Evolutionary conservation across 35 echinoderm and acorn worm genomes (phyloP).

Genomic region (Acanthaster planci): DNA sequence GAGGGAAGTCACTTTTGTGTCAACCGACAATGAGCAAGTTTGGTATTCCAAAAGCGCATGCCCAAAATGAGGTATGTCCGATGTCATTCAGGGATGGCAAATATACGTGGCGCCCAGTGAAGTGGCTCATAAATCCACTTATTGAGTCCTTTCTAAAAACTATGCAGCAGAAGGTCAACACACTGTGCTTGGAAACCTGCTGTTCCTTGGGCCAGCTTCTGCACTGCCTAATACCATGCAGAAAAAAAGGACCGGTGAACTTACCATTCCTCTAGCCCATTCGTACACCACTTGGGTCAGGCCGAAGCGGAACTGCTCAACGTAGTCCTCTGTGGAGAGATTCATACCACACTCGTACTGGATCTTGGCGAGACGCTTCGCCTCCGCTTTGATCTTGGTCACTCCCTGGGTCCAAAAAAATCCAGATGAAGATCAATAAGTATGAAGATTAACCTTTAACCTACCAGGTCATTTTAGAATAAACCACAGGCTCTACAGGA

Average conservation of each 20-base stretch:
- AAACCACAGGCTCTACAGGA: too few species aligned
- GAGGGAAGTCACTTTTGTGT: too few species aligned
- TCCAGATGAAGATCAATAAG: neutral
- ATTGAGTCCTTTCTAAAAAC: too few species aligned
- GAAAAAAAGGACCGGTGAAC: neutral
- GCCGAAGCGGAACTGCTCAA: conserved; percentile 87
- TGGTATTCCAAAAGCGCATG: too few species aligned
- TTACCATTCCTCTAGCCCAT: conserved; percentile 96
- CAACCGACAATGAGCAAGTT: too few species aligned
- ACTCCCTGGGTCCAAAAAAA: conserved; percentile 64
- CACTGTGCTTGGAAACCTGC: neutral
- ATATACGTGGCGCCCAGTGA: too few species aligned
- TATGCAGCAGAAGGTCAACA: too few species aligned
- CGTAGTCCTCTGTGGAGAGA: conserved; percentile 80
- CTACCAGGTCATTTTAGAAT: too few species aligned
- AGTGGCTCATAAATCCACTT: too few species aligned
- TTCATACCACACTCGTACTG: conserved; percentile 71
- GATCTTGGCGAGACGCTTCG: conserved; percentile 61
- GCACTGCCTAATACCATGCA: neutral
- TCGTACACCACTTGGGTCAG: conserved; percentile 93
- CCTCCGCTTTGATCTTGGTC: conserved; percentile 64
- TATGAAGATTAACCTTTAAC: too few species aligned
- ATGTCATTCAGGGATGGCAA: too few species aligned
- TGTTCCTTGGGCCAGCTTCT: neutral
- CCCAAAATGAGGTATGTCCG: too few species aligned